Evolutionary conservation across 2,113 vertebrate genomes (phyloP), one percentile per base, ranked within the genome.

Genomic region (Catharus fuscescens): DNA sequence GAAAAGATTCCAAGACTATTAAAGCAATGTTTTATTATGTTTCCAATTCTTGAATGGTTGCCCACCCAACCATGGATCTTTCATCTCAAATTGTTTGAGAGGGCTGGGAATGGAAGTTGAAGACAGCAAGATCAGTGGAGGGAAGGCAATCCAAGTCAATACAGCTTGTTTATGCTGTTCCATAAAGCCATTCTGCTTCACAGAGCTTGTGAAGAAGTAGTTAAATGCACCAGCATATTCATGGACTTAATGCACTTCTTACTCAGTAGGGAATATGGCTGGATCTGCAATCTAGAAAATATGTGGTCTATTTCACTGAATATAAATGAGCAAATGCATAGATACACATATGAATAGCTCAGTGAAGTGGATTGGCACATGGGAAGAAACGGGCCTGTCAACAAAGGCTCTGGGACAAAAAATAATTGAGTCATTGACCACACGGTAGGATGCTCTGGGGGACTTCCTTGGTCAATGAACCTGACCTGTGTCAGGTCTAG

Each of bases 401-500:
- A 25, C 2, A 50, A 66, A 57, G 6, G 24, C 7, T 38, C 50
- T 48, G 18, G 5, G 28, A 3, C 9, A 44, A 34, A 74, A 62
- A 24, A 65, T 9, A 60, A 32, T 5, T 61, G 32, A 60, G 13
- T 36, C 21, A 40, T 5, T 5, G 2, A 54, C 12, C 10, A 20
- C 17, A 14, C 3, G 0, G 21, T 18, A 32, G 19, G 14, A 57
- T n/a, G 26, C 2, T 60, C 20, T 57, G 10, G 19, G 8, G 20
- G 7, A 4, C 24, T 61, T 54, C 56, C 73, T 64, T 61, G 52
- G 18, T 17, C 2, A 1, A 1, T 18, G 12, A 44, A 65, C 6
- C 18, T 34, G 9, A 44, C 18, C 45, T 47, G 13, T 24, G 16
- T 23, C 36, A 60, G 36, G 12, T 38, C 34, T 26, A 52, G 4